Evolutionary conservation across 2,888 invertebrate genomes (phyloP).

Genomic region (Glyphotaelius pellucidus): DNA sequence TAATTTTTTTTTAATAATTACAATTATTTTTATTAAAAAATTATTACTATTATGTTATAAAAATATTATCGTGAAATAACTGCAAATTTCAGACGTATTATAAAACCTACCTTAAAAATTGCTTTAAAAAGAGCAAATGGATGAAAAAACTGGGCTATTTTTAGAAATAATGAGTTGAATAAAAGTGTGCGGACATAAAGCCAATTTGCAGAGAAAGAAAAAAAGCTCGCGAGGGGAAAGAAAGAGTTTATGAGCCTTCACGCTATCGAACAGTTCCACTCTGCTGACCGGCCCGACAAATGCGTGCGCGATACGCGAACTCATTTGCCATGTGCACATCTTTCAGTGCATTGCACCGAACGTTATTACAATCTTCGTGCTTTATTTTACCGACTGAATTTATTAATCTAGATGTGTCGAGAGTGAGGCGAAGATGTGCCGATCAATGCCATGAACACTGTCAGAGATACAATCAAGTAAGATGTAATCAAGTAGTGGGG

Average conservation of each 20-base stretch:
- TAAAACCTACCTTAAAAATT: too few relatives aligned
- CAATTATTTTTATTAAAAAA: too few relatives aligned
- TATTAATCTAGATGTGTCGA: not conserved
- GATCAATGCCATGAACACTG: not conserved
- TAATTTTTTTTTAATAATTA: too few relatives aligned
- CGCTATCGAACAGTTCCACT: slow-evolving; percentile 23
- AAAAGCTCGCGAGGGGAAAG: not conserved
- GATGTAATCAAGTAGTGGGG: not conserved
- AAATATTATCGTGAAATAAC: too few relatives aligned
- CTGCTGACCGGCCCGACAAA: not conserved
- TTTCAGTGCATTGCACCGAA: slow-evolving; percentile 22
- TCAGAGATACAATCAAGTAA: not conserved
- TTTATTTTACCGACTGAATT: not conserved
- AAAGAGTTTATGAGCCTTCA: slow-evolving; percentile 20
- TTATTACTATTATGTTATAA: too few relatives aligned
- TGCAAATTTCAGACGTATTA: too few relatives aligned
- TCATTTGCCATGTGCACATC: not conserved
- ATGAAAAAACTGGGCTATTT: too few relatives aligned
- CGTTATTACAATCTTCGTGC: not conserved
- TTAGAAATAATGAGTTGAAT: not conserved
- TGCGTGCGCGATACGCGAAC: not conserved
- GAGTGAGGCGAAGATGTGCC: not conserved
- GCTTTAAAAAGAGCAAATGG: too few relatives aligned
- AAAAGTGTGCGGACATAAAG: not conserved
- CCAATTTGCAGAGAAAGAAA: not conserved